Conservation (phyloP, 2,113 vertebrate species). For the Hydropotes inermis region DNA sequence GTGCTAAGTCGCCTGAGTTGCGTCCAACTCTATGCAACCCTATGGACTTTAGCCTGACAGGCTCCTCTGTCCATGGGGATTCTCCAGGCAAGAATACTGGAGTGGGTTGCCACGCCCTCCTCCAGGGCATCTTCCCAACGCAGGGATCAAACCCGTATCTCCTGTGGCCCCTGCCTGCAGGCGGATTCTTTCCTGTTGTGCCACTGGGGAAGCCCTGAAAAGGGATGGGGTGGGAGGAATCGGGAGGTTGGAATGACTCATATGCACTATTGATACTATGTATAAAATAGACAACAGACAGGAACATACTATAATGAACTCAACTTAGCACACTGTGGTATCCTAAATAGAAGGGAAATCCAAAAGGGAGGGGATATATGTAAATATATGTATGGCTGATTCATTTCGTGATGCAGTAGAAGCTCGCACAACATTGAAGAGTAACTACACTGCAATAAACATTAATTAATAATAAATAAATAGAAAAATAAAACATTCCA, state of each 20-base stretch:
- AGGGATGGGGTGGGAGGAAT: not conserved
- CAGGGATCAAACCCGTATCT: not conserved
- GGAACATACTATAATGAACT: not conserved
- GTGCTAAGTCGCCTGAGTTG: not conserved
- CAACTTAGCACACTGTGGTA: not conserved
- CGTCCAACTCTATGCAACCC: not conserved
- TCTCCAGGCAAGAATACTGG: not conserved
- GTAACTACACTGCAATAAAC: not conserved
- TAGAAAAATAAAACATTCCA: not conserved
- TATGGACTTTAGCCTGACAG: not conserved
- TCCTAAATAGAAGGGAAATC: not conserved
- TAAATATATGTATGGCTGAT: not conserved
- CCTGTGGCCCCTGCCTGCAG: not conserved
- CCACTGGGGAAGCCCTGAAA: not conserved
- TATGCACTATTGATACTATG: not conserved
- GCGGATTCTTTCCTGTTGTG: not conserved
- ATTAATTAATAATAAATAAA: not conserved
- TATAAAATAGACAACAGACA: not conserved
- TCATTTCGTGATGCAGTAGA: not conserved
- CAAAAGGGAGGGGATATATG: not conserved
- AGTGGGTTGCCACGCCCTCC: not conserved
- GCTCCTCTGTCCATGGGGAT: not conserved
- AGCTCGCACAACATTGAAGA: not conserved
- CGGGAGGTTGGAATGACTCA: not conserved
- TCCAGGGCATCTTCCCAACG: not conserved